Conservation (phyloP, 1,140 invertebrate species). For the Hypothenemus hampei region DNA sequence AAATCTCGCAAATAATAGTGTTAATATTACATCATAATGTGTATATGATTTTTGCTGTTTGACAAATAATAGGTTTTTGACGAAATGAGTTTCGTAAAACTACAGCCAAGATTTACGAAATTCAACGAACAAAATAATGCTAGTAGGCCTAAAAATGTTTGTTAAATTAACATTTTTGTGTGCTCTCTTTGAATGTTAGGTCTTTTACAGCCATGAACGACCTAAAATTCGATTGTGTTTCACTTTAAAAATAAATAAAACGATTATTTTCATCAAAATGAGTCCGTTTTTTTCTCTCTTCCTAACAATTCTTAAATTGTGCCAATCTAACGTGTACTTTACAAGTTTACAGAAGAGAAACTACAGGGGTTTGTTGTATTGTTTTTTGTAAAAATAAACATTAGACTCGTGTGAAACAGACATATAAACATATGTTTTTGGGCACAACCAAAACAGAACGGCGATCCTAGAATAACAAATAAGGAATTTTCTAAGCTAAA, state of each 20-base stretch:
- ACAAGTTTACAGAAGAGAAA: background rate
- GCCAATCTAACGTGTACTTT: background rate
- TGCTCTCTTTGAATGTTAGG: background rate
- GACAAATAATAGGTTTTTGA: too few species aligned
- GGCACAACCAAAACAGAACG: slow-evolving; percentile 7
- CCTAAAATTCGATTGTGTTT: background rate
- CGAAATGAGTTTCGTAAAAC: too few species aligned
- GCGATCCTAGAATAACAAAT: slow-evolving; percentile 18
- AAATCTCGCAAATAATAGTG: too few species aligned
- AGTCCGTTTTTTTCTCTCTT: background rate
- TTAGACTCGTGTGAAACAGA: slow-evolving; percentile 18
- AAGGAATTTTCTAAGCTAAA: background rate
- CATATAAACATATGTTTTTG: slow-evolving; percentile 2
- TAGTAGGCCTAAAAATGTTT: too few species aligned
- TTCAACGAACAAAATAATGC: too few species aligned
- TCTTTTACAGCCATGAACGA: slow-evolving; percentile 23
- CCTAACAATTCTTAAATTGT: background rate
- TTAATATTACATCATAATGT: too few species aligned
- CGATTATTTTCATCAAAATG: background rate
- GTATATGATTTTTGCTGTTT: too few species aligned
- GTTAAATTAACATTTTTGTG: background rate
- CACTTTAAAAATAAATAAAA: slow-evolving; percentile 10
- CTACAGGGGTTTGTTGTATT: background rate
- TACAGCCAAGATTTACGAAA: too few species aligned
- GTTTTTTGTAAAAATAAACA: slow-evolving; percentile 16